These are phyloP conservation scores for Caenorhabditis briggsae DNA, from an alignment of 1,140 invertebrate genomes.

Conservation along the genomic window DNA sequence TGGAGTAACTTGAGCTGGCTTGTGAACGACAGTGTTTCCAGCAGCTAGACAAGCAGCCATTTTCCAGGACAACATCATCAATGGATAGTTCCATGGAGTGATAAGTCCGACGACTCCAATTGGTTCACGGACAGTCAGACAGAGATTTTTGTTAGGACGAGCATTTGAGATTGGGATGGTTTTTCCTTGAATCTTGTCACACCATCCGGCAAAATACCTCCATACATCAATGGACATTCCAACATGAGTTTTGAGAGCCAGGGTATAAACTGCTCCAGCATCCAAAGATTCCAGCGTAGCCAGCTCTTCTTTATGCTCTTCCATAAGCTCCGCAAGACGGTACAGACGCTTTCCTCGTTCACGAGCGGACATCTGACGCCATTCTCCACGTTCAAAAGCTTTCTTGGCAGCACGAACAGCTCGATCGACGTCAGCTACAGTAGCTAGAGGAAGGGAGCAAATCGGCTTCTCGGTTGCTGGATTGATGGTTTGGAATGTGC, in stretches of 20 bases:
- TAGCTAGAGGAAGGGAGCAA: constrained; percentile 84
- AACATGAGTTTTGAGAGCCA: constrained; percentile 92
- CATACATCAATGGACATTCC: constrained; percentile 94
- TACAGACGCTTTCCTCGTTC: constrained; percentile 85
- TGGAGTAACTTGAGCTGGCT: constrained; percentile 83
- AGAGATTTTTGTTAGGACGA: constrained; percentile 89
- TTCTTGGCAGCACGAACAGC: constrained; percentile 87
- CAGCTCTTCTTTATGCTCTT: constrained; percentile 90
- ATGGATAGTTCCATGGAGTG: constrained; percentile 83
- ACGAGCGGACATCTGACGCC: constrained; percentile 88
- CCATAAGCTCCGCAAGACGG: constrained; percentile 91
- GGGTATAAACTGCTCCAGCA: constrained; percentile 93
- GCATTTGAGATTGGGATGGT: constrained; percentile 84
- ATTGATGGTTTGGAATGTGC: constrained; percentile 84
- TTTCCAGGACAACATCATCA: constrained; percentile 81
- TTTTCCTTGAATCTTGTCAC: constrained; percentile 80
- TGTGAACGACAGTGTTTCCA: constrained; percentile 83
- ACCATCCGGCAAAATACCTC: constrained; percentile 86
- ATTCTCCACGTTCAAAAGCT: constrained; percentile 89
- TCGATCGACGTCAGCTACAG: constrained; percentile 86
- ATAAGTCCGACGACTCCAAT: constrained; percentile 84
- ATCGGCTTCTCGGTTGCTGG: constrained; percentile 87
- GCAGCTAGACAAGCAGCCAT: constrained; percentile 82
- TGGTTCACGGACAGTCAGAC: constrained; percentile 87
- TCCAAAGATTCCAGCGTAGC: constrained; percentile 92